Evolutionary conservation across 2,797 vertebrate species (phyloP).

Genomic region (Catostomus latipinnis): DNA sequence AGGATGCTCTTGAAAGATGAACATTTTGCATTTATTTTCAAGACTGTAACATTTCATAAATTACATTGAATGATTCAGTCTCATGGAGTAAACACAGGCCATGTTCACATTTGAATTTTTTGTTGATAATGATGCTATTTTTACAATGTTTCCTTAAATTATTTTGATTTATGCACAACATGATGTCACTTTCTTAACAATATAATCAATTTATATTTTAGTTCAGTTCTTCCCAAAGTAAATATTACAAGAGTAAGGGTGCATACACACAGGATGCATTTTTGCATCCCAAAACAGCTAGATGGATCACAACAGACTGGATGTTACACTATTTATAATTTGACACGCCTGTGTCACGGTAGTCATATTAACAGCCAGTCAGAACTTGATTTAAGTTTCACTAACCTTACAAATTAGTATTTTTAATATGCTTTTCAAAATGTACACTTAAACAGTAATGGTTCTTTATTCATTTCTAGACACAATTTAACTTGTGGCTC

Average conservation of each 20-base stretch:
- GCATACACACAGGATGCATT: not conserved
- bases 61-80: conserved; percentile 72
- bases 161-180: conserved; percentile 3
- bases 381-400: not conserved
- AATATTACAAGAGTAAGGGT: not conserved
- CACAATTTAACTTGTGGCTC: not conserved
- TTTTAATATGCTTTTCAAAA: too few species aligned
- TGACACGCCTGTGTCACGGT: not conserved
- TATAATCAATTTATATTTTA: not conserved
- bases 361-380: not conserved
- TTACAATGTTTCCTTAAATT: not conserved
- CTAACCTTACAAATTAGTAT: not conserved
- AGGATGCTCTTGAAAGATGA: conserved; percentile 76
- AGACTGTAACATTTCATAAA: conserved; percentile 74
- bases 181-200: not conserved
- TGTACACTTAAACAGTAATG: too few species aligned
- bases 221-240: not conserved
- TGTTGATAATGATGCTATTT: conserved; percentile 54
- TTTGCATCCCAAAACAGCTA: not conserved
- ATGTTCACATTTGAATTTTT: conserved; percentile 65
- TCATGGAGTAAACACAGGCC: conserved; percentile 69
- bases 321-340: not conserved
- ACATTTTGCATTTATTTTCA: conserved; percentile 76
- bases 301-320: not conserved
- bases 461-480: not conserved